Evolutionary conservation across 1,140 invertebrate species (phyloP).

Genomic region (Drosophila sproati): DNA sequence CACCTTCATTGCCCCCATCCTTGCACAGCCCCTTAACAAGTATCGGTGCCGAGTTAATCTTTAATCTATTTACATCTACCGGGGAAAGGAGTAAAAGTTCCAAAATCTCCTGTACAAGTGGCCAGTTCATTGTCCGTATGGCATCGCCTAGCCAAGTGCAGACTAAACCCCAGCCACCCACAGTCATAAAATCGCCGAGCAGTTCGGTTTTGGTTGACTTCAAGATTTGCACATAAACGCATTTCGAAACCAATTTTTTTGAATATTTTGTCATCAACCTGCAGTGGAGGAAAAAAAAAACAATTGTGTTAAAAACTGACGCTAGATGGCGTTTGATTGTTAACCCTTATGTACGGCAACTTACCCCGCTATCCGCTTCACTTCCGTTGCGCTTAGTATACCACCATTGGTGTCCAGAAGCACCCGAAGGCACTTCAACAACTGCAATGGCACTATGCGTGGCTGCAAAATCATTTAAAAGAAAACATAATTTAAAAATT

Average conservation of each 20-base stretch:
- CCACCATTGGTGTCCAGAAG: constrained; percentile 92
- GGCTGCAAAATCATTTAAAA: constrained; percentile 88
- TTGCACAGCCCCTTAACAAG: constrained; percentile 95
- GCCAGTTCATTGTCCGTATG: constrained; percentile 92
- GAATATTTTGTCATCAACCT: constrained; percentile 98
- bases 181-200: constrained; percentile 94
- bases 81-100: constrained; percentile 93
- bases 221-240: constrained; percentile 97
- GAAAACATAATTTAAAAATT: not conserved
- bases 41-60: constrained; percentile 96
- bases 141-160: constrained; percentile 95
- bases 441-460: constrained; percentile 94
- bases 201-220: constrained; percentile 94
- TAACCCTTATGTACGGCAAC: constrained; percentile 46
- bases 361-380: constrained; percentile 91
- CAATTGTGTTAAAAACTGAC: constrained; percentile 16
- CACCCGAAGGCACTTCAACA: constrained; percentile 94
- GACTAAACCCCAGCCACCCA: constrained; percentile 95
- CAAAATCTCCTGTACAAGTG: constrained; percentile 93
- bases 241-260: constrained; percentile 97
- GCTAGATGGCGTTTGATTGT: constrained; percentile 48
- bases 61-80: constrained; percentile 94
- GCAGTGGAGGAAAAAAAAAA: constrained; percentile 82
- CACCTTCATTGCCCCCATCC: constrained; percentile 91
- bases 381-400: constrained; percentile 94